Percentiles rank a stretch among this genome's conserved stretches.
Evolutionary conservation across 1,140 invertebrate species (phyloP).

Genomic region (Trinorchestia longiramus): DNA sequence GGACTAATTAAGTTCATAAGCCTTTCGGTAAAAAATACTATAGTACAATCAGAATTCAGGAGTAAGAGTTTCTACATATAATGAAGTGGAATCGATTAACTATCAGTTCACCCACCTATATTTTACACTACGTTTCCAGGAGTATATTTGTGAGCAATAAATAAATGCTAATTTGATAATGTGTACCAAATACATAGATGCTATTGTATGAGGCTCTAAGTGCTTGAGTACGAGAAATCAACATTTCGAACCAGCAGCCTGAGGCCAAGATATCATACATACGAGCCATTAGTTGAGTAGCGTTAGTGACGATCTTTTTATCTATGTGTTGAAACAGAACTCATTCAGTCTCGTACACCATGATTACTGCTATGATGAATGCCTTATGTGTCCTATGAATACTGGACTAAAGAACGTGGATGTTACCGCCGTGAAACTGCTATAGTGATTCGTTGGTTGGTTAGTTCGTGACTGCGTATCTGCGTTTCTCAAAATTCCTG

Average conservation of each 20-base stretch:
- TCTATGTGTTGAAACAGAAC: background rate
- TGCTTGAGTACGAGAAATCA: too few species aligned
- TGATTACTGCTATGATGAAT: background rate
- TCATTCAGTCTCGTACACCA: background rate
- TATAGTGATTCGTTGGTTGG: background rate
- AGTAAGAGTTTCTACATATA: background rate
- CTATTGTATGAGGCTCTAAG: too few species aligned
- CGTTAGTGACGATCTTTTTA: background rate
- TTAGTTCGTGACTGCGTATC: background rate
- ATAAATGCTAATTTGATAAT: background rate
- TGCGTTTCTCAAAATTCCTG: background rate
- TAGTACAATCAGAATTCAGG: background rate
- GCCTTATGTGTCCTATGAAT: background rate
- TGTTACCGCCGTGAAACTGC: background rate
- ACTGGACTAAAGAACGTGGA: background rate
- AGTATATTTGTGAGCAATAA: background rate
- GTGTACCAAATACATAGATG: too few species aligned
- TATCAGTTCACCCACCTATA: background rate
- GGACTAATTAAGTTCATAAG: background rate
- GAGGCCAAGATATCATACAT: too few species aligned
- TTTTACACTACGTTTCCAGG: too few species aligned
- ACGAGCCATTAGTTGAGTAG: too few species aligned
- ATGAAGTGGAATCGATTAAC: background rate
- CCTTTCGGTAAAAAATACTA: background rate
- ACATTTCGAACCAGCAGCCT: too few species aligned